Percentiles rank a stretch among this genome's conserved stretches.
Evolutionary conservation across 2,888 invertebrate species (phyloP).

Genomic region (Dermolepida albohirtum): DNA sequence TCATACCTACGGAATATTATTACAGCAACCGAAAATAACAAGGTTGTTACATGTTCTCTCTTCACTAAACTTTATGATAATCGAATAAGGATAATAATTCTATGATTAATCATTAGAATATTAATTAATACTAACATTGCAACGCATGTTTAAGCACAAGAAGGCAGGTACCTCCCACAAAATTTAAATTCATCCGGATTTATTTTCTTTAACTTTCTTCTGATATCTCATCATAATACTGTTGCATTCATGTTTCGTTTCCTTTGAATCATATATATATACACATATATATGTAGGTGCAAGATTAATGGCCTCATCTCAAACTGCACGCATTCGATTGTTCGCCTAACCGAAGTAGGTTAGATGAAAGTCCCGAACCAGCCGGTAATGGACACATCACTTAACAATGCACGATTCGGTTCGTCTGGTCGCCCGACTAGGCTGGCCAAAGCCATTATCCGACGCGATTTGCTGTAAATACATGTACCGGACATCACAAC

Average conservation of each 20-base stretch:
- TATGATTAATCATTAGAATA: too few species aligned
- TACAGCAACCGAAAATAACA: too few species aligned
- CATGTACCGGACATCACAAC: slow-evolving; percentile 11
- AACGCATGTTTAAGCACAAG: too few species aligned
- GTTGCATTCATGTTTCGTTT: neutral
- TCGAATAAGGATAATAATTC: too few species aligned
- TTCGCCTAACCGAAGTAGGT: slow-evolving; percentile 28
- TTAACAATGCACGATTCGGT: slow-evolving; percentile 26
- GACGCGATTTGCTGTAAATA: slow-evolving; percentile 25
- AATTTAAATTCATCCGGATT: too few species aligned
- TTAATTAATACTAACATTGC: too few species aligned
- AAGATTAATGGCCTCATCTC: slow-evolving; percentile 38
- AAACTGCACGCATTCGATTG: slow-evolving; percentile 38
- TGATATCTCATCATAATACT: too few species aligned
- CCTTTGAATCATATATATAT: slow-evolving; percentile 12
- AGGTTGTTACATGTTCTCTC: too few species aligned
- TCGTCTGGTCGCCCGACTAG: slow-evolving; percentile 7
- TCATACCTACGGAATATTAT: too few species aligned
- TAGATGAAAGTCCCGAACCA: slow-evolving; percentile 18
- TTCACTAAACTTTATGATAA: too few species aligned
- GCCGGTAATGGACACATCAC: slow-evolving; percentile 35
- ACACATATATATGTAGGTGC: slow-evolving; percentile 18
- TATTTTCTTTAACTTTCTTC: too few species aligned
- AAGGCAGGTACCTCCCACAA: too few species aligned
- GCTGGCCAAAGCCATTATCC: slow-evolving; percentile 13